Evolutionary conservation across 2,113 vertebrate species (phyloP).

Genomic region (Nibea coibor): DNA sequence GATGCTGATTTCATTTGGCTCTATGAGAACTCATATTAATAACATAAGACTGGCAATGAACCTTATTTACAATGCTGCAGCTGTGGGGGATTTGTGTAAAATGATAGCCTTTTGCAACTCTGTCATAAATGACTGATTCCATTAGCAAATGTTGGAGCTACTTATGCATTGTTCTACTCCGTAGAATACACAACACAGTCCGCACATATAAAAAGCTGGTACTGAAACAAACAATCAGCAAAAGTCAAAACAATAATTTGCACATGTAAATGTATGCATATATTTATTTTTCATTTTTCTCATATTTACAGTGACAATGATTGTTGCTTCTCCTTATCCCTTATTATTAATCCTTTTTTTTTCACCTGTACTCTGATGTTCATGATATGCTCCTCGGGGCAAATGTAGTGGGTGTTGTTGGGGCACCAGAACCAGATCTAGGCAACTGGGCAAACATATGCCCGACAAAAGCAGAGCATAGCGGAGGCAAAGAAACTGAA

Average conservation of each 20-base stretch:
- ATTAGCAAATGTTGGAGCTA: not conserved
- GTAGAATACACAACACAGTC: not conserved
- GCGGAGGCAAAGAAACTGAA: too few species aligned
- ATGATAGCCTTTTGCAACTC: not conserved
- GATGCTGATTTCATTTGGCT: conserved; percentile 44
- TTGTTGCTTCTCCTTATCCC: too few species aligned
- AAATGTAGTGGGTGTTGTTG: not conserved
- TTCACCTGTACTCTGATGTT: not conserved
- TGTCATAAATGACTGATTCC: not conserved
- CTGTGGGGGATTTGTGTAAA: conserved; percentile 26
- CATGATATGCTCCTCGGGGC: not conserved
- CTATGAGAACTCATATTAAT: conserved; percentile 47
- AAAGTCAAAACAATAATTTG: not conserved
- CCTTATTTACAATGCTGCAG: conserved; percentile 2
- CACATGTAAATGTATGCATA: not conserved
- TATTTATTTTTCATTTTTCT: too few species aligned
- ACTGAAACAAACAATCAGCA: not conserved
- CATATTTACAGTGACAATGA: too few species aligned
- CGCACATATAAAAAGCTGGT: not conserved
- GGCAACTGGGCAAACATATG: too few species aligned
- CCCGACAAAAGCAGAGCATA: too few species aligned
- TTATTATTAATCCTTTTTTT: too few species aligned
- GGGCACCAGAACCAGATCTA: too few species aligned
- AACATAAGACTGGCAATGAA: conserved; percentile 11
- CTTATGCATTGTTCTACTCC: not conserved